A percentile compares a stretch with the other conserved stretches of the same genome.
Conservation (phyloP, 2,797 vertebrate species). For the Buceros bicornis region DNA sequence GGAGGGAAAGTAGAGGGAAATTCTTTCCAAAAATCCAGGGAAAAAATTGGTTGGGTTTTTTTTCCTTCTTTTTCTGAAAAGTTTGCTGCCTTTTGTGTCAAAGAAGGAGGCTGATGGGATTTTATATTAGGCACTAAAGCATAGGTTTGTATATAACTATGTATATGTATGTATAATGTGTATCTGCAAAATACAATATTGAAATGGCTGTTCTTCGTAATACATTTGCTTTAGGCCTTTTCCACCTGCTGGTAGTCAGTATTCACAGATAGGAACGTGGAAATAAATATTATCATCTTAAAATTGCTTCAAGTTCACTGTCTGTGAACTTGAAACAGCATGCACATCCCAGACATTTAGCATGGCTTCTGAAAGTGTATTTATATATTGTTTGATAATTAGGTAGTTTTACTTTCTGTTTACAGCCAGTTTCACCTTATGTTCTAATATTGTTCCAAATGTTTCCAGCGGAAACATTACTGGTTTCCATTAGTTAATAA, state of each 20-base stretch:
- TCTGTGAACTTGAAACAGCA: background rate
- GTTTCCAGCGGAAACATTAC: background rate
- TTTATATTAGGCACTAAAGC: background rate
- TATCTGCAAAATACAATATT: background rate
- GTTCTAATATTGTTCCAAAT: too few relatives aligned
- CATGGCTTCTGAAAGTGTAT: background rate
- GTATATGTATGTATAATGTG: background rate
- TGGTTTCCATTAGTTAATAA: background rate
- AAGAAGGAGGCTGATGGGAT: background rate
- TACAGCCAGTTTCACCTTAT: background rate
- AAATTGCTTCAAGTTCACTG: background rate
- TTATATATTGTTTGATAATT: background rate
- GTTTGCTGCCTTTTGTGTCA: background rate
- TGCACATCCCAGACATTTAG: background rate
- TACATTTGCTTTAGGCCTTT: background rate
- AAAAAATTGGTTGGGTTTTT: background rate
- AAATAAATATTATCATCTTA: background rate
- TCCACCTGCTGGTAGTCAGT: background rate
- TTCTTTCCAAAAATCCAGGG: background rate
- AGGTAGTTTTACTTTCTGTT: background rate
- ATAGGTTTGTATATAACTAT: background rate
- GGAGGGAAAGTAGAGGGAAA: accelerated
- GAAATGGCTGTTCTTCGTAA: background rate
- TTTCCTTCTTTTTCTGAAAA: background rate
- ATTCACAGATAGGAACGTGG: background rate